phyloP scores from a whole-genome alignment of 1,140 invertebrate species.

The Contarinia nasturtii region DNA sequence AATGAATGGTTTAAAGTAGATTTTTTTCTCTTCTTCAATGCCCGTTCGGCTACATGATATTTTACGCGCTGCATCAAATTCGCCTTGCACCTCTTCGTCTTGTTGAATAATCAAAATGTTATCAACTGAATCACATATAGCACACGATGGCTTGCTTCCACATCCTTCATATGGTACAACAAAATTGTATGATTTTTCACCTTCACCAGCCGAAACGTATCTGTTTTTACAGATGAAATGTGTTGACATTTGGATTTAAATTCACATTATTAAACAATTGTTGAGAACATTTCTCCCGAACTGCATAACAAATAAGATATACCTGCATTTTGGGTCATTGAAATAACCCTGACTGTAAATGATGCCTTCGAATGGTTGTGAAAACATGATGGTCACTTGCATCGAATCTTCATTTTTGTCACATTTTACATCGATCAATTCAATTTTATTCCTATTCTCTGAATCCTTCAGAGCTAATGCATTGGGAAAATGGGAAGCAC shows the following conservation, averaged over 20 bases:
- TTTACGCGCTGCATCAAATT: conserved; percentile 36
- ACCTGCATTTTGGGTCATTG: conserved; percentile 45
- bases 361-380: conserved; percentile 42
- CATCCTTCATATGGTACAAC: conserved; percentile 39
- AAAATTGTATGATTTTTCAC: conserved; percentile 32
- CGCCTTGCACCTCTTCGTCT: conserved; percentile 39
- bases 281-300: too few species aligned
- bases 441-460: conserved; percentile 14
- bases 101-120: conserved; percentile 44
- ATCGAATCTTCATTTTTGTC: conserved; percentile 30
- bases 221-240: conserved; percentile 16
- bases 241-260: too few species aligned
- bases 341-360: conserved; percentile 52
- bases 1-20: conserved; percentile 46
- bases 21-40: conserved; percentile 33
- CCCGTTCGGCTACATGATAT: conserved; percentile 34
- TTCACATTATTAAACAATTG: too few species aligned
- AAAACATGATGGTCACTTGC: conserved; percentile 41
- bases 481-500: too few species aligned
- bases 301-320: conserved; percentile 5
- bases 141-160: conserved; percentile 35
- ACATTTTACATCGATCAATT: conserved; percentile 42
- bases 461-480: too few species aligned
- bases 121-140: conserved; percentile 35
- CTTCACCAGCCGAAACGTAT: conserved; percentile 36